These are phyloP conservation scores for Xenus cinereus DNA, from an alignment of 2,113 vertebrate species.

Conservation along the genomic window DNA sequence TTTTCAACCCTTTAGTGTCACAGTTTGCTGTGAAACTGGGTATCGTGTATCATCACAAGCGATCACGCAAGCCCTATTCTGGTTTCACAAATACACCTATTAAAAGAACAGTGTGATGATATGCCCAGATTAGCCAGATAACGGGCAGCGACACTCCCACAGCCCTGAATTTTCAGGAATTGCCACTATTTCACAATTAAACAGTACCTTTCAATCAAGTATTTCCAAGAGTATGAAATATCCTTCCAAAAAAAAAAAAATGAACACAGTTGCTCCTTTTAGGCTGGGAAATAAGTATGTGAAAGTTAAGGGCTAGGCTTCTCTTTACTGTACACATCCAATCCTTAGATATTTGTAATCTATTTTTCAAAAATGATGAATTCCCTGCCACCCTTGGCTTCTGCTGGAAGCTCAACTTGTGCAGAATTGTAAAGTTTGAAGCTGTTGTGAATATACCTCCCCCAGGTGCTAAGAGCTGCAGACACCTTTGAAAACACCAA, in stretches of 20 bases:
- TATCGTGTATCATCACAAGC: conserved; percentile 51
- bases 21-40: conserved; percentile 60
- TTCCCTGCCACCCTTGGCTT: neutral
- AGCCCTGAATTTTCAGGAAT: conserved; percentile 12
- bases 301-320: neutral
- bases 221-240: neutral
- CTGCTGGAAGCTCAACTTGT: neutral
- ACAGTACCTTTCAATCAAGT: neutral
- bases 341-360: neutral
- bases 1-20: conserved; percentile 40
- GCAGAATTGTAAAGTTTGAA: neutral
- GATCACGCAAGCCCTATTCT: conserved; percentile 51
- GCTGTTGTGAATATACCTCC: neutral
- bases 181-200: neutral
- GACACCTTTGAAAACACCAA: neutral
- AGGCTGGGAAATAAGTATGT: fast-evolving
- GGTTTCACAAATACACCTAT: conserved; percentile 54
- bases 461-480: neutral
- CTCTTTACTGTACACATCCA: neutral
- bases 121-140: conserved; percentile 20
- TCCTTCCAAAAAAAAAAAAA: neutral
- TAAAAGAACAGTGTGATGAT: conserved; percentile 20
- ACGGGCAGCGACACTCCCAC: neutral
- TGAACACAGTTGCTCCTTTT: neutral
- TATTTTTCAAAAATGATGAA: neutral